Percentiles rank a stretch among this genome's conserved stretches.
phyloP scores from a whole-genome alignment of 2,113 vertebrate species.

The Tenrec ecaudatus region DNA sequence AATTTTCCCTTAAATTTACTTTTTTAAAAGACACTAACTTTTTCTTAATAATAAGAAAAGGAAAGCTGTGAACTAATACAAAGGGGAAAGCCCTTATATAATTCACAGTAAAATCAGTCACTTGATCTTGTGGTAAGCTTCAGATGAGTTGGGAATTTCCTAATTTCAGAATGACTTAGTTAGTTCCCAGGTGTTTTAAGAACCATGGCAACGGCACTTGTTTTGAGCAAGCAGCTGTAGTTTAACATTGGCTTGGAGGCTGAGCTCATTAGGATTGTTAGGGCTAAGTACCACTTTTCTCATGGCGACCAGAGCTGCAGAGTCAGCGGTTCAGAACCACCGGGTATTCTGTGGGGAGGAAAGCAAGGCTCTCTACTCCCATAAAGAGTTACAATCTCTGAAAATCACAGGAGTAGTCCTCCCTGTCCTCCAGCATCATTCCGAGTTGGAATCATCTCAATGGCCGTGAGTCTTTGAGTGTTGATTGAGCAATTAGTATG shows the following conservation, averaged over 20 bases:
- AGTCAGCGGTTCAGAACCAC: too few species aligned
- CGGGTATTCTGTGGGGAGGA: too few species aligned
- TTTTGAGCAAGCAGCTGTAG: conserved; percentile 18
- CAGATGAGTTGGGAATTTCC: neutral
- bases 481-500: too few species aligned
- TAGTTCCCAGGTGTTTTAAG: conserved; percentile 39
- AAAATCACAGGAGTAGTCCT: too few species aligned
- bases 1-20: conserved; percentile 44
- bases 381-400: too few species aligned
- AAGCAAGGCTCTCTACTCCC: too few species aligned
- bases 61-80: conserved; percentile 6
- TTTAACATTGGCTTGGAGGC: conserved; percentile 35
- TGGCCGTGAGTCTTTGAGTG: too few species aligned
- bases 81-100: neutral
- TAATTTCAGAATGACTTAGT: conserved; percentile 40
- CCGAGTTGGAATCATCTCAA: too few species aligned
- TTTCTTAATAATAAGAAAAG: neutral
- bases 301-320: neutral
- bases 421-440: too few species aligned
- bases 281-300: conserved; percentile 6
- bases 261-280: neutral
- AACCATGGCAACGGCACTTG: conserved; percentile 58
- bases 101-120: neutral
- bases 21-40: neutral
- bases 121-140: neutral